Percentiles rank a stretch among this genome's conserved stretches.
phyloP scores from a whole-genome alignment of 2,113 vertebrate genomes.

The Perca schrenkii region DNA sequence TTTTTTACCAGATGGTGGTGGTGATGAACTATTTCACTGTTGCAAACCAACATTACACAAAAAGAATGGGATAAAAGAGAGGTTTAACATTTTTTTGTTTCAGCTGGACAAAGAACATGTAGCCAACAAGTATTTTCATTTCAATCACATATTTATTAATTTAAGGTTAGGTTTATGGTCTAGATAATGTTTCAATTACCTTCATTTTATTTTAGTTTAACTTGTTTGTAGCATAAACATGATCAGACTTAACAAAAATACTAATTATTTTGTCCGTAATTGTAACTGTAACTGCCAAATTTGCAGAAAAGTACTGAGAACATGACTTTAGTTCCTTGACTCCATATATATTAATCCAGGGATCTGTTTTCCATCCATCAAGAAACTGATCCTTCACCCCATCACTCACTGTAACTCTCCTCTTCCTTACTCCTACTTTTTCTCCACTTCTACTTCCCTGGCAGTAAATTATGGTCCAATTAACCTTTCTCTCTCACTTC shows the following conservation, averaged over 20 bases:
- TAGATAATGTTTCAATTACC: background rate
- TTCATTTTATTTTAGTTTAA: background rate
- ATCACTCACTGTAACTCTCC: background rate
- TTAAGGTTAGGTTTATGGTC: background rate
- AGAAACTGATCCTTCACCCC: background rate
- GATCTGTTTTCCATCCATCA: background rate
- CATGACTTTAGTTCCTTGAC: background rate
- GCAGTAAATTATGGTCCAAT: constrained; percentile 33
- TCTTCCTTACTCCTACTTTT: constrained; percentile 4
- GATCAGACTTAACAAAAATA: background rate
- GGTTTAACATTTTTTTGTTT: background rate
- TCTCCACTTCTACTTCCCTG: constrained; percentile 1
- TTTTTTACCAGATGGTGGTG: background rate
- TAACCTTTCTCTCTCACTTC: constrained; percentile 7
- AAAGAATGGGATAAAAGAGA: background rate
- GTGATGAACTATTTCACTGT: background rate
- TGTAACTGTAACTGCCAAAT: background rate
- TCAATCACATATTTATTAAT: background rate
- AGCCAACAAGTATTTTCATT: background rate
- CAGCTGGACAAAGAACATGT: background rate
- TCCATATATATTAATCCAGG: background rate
- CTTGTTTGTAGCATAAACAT: background rate
- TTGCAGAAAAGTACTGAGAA: background rate
- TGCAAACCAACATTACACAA: background rate
- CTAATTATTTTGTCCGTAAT: background rate